Base-by-base conservation (phyloP, 2,797 vertebrate genomes). In the Choloepus didactylus region DNA sequence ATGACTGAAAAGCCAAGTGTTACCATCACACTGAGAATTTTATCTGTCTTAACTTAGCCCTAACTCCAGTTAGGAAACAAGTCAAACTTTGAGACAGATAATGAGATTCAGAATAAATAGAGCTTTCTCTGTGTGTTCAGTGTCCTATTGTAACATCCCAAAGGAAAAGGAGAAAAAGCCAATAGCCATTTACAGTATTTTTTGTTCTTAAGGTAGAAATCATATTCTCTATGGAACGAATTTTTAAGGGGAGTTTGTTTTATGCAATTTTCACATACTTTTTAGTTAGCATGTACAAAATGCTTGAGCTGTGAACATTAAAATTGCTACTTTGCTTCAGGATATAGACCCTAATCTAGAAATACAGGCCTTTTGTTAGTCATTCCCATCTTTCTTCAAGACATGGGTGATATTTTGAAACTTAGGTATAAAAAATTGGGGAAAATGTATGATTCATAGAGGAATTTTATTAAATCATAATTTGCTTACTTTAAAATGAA, bases 141-240 rank as follows among this genome's bases (percentile, higher is more conserved):
- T 66, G 25, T 94, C 49, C 87, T 51, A 59, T 5, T 87, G 6
- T 80, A 69, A 35, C 1, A 59, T 89, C 15, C 29, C 91, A 64
- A 87, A 86, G 46, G 69, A 73, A 44, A 56, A 62, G 35, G 7
- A 87, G 49, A 77, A 73, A 87, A 27, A 76, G 18, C n/a, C 25
- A 76, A 44, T 66, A 89, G 66, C 15, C 12, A 41, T 35, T 29
- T 81, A 64, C 5, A 79, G 10, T 16, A 44, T 84, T 21, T 85
- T 91, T 94, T 90, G 49, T 84, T 93, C 75, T 94, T 96, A 88
- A 89, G 80, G 88, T 35, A 93, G 29, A 76, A 93, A 70, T 31
- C 76, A 66, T 41, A 67, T 87, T 90, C 62, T 84, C 77, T 38
- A 14, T n/a, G 25, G 44, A 92, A 72, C 94, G 41, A 60, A 75